A percentile compares a stretch with the other conserved stretches of the same genome.
These are phyloP conservation scores for Tringa solitaria DNA, from an alignment of 2,113 vertebrate species.

Conservation along the genomic window DNA sequence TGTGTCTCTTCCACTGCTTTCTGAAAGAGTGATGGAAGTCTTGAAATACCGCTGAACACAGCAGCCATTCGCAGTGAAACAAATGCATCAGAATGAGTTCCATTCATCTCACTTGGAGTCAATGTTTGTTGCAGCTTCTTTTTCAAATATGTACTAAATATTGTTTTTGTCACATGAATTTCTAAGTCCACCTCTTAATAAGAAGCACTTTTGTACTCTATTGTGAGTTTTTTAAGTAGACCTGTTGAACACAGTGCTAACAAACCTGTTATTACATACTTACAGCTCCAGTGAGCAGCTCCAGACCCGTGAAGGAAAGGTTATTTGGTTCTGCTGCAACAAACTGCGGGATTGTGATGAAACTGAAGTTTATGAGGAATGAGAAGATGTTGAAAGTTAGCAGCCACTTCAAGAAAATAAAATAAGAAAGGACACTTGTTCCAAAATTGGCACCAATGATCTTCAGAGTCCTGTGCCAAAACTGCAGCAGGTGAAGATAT, in stretches of 20 bases:
- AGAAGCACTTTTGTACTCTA: background rate
- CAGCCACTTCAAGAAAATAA: slow-evolving; percentile 91
- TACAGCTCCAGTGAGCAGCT: slow-evolving; percentile 90
- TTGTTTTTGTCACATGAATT: background rate
- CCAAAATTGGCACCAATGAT: slow-evolving; percentile 89
- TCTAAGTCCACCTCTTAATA: background rate
- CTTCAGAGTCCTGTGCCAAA: slow-evolving; percentile 87
- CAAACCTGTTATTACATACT: slow-evolving; percentile 55
- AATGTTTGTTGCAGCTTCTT: background rate
- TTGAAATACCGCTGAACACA: background rate
- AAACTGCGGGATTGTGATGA: slow-evolving; percentile 88
- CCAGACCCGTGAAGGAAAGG: slow-evolving; percentile 82
- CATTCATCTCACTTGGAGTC: background rate
- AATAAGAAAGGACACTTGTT: slow-evolving; percentile 91
- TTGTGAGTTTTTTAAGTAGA: background rate
- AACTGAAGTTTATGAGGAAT: slow-evolving; percentile 90
- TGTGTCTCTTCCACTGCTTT: background rate
- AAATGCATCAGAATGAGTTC: background rate
- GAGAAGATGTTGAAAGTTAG: slow-evolving; percentile 90
- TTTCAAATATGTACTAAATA: background rate
- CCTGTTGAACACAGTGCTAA: background rate
- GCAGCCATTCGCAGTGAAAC: background rate
- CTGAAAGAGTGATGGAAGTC: background rate
- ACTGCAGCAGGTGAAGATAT: slow-evolving; percentile 50
- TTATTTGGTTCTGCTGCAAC: slow-evolving; percentile 60